phyloP scores from a whole-genome alignment of 2,888 invertebrate genomes.

The Glaucopsyche alexis region DNA sequence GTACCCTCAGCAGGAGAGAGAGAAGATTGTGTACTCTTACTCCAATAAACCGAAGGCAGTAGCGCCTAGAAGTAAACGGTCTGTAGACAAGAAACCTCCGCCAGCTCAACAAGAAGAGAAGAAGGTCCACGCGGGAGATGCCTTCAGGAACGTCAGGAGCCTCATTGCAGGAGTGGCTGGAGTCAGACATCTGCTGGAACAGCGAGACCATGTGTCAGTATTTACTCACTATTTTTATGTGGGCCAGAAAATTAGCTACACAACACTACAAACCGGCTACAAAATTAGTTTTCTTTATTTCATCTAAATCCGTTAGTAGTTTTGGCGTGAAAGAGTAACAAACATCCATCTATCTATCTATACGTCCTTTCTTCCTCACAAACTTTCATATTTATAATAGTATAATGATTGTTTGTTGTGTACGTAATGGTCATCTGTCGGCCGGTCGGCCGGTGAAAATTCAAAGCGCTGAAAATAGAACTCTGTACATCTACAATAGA shows the following conservation, averaged over 20 bases:
- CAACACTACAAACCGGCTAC: too few species aligned
- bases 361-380: too few species aligned
- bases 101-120: constrained; percentile 37
- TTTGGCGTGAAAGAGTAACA: too few species aligned
- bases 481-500: too few species aligned
- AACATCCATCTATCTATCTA: too few species aligned
- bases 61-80: constrained; percentile 49
- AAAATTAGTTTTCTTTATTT: too few species aligned
- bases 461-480: too few species aligned
- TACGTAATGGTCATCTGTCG: too few species aligned
- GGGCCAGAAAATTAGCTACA: neutral
- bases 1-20: constrained; percentile 55
- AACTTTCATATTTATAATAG: too few species aligned
- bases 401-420: too few species aligned
- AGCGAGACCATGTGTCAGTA: constrained; percentile 41
- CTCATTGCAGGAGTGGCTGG: constrained; percentile 60
- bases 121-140: constrained; percentile 37
- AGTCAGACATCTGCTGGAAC: constrained; percentile 46
- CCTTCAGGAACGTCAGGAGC: constrained; percentile 52
- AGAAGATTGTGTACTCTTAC: constrained; percentile 81
- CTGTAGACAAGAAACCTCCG: constrained; percentile 42
- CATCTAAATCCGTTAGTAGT: too few species aligned
- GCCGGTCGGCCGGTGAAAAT: too few species aligned
- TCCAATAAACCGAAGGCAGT: constrained; percentile 82
- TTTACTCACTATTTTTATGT: neutral